Base-by-base conservation (phyloP, 1,140 invertebrate species). In the Aphaenogaster rudis region DNA sequence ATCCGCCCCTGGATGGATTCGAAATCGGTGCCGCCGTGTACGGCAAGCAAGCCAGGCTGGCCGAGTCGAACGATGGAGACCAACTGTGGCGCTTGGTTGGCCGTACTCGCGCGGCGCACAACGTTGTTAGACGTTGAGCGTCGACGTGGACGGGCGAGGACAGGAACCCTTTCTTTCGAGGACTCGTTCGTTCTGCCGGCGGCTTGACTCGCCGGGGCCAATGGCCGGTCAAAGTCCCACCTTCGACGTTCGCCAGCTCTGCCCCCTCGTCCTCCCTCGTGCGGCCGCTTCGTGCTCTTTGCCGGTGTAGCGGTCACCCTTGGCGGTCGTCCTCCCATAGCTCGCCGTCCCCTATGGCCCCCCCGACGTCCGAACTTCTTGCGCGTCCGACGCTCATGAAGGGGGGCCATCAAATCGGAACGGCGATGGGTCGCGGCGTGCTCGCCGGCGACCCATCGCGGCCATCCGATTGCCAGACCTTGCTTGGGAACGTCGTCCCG, bases 161-260 rank as follows among this genome's bases (percentile, higher is more conserved):
- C 80, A 76, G 69, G 39, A 67, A 84, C 69, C 80, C 69, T 84
- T 84, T 84, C 80, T 84, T 84, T 84, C 80, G 80, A 84, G 80
- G 80, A 84, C 80, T 84, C 69, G 80, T 76, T 84, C 80, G 80
- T 74, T 84, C 80, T 74, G 80, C 80, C 80, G 45, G 67, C 80
- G 80, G 69, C 80, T 81, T 28, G 79, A 72, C 79, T 84, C 80
- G 80, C 80, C 69, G 80, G 54, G 80, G 80, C 78, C 80, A 84
- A 84, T 84, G 80, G 39, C 80, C 80, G 80, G 80, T 84, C 80
- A 84, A 84, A 84, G 80, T 84, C 80, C 80, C 80, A 84, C 80
- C 80, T 82, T 84, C 80, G 67, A 84, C 80, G 80, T 84, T 76
- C 45, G 54, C 80, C 80, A 84, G 80, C 50, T 74, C 71, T 57